Conservation (phyloP, 2,113 vertebrate genomes). For the Sinocyclocheilus anshuiensis region DNA sequence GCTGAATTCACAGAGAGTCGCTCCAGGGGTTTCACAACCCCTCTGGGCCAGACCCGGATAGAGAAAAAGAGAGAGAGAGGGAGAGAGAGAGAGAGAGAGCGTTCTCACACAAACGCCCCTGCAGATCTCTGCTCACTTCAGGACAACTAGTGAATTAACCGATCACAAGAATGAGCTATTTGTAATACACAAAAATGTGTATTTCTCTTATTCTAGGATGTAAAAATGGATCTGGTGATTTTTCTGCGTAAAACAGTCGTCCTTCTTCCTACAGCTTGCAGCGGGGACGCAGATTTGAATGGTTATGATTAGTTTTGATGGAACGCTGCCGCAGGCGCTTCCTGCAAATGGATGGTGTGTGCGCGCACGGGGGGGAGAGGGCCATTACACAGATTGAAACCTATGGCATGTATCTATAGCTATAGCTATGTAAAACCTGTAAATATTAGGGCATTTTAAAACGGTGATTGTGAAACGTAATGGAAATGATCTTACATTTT, state of each 20-base stretch:
- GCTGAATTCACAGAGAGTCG: conserved; percentile 34
- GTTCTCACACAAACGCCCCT: conserved; percentile 35
- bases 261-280: conserved; percentile 80
- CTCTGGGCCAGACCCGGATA: conserved; percentile 49
- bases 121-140: conserved; percentile 44
- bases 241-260: conserved; percentile 42
- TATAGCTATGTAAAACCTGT: not conserved
- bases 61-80: not conserved
- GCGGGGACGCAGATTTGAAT: conserved; percentile 92
- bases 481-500: too few relatives aligned
- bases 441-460: not conserved
- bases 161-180: conserved; percentile 35
- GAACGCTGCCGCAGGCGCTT: conserved; percentile 89
- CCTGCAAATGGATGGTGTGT: conserved; percentile 91
- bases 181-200: not conserved
- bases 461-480: not conserved
- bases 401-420: conserved; percentile 68
- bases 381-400: conserved; percentile 77
- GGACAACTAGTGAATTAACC: conserved; percentile 36
- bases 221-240: conserved; percentile 31
- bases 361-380: conserved; percentile 78
- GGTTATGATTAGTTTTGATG: conserved; percentile 95
- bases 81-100: not conserved
- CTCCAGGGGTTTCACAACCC: conserved; percentile 48
- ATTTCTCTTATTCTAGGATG: conserved; percentile 30